A percentile compares a stretch with the other conserved stretches of the same genome.
Conservation (phyloP, 2,797 vertebrate genomes). For the Tolypeutes matacus region DNA sequence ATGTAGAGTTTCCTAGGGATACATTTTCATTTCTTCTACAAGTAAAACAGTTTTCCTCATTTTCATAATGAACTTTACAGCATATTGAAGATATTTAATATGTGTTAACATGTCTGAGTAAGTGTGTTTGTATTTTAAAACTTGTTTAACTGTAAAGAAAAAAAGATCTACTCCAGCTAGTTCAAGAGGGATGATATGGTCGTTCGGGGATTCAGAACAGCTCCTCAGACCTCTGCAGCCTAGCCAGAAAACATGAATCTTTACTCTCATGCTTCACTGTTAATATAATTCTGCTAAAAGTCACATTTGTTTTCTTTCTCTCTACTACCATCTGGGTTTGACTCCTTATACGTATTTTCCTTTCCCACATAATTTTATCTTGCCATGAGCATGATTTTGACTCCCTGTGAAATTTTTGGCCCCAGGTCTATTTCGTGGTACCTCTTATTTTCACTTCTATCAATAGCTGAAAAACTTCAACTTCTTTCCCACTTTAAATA, state of each 20-base stretch:
- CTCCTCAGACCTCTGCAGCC: neutral
- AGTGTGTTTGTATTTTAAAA: constrained; percentile 2
- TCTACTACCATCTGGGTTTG: neutral
- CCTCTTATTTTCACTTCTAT: neutral
- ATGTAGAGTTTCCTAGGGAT: neutral
- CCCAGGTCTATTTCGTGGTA: neutral
- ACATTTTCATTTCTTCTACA: neutral
- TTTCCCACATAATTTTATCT: neutral
- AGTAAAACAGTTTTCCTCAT: neutral
- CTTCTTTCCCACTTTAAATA: neutral
- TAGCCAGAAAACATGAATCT: neutral
- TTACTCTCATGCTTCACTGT: neutral
- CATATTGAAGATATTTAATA: constrained; percentile 6
- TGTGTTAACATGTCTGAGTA: constrained; percentile 16
- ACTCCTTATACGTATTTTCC: neutral
- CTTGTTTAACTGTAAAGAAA: constrained; percentile 13
- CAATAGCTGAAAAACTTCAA: neutral
- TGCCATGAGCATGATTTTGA: neutral
- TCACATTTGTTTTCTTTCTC: neutral
- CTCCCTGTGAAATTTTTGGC: neutral
- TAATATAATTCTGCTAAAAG: neutral
- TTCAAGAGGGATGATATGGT: neutral
- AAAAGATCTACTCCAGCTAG: neutral
- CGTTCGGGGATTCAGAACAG: neutral
- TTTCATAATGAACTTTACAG: neutral